A percentile compares a stretch with the other conserved stretches of the same genome.
Conservation (phyloP, 2,888 invertebrate species). For the Azorinus chamasolen region DNA sequence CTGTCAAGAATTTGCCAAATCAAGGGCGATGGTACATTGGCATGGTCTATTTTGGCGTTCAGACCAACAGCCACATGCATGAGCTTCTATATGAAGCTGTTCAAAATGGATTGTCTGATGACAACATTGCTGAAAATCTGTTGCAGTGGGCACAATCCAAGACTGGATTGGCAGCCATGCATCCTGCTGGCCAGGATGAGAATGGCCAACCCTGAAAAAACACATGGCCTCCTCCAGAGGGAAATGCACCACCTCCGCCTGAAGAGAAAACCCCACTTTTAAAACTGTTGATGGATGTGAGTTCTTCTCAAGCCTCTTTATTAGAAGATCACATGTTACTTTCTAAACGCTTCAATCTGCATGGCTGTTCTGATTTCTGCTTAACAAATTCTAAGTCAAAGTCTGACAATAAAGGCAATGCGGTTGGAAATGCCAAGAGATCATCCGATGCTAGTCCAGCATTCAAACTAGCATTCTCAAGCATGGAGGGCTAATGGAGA, state of each 20-base stretch:
- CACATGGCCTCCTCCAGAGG: slow-evolving; percentile 70
- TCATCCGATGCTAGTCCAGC: slow-evolving; percentile 65
- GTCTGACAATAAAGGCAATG: slow-evolving; percentile 26
- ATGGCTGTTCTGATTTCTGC: slow-evolving; percentile 63
- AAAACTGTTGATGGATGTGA: slow-evolving; percentile 68
- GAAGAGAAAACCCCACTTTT: slow-evolving; percentile 64
- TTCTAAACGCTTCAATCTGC: slow-evolving; percentile 56
- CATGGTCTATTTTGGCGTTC: slow-evolving; percentile 69
- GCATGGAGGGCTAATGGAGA: slow-evolving; percentile 68
- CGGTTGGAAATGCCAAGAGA: slow-evolving; percentile 71
- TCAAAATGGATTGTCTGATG: slow-evolving; percentile 44
- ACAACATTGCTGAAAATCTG: slow-evolving; percentile 38
- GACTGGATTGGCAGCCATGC: slow-evolving; percentile 59
- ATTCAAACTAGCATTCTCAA: slow-evolving; percentile 65
- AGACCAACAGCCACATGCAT: slow-evolving; percentile 65
- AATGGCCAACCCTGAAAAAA: slow-evolving; percentile 57
- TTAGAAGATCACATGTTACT: slow-evolving; percentile 58
- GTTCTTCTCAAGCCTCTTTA: slow-evolving; percentile 49
- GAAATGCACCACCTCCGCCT: slow-evolving; percentile 59
- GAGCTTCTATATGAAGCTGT: slow-evolving; percentile 48
- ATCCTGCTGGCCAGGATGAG: slow-evolving; percentile 48
- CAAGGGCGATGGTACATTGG: slow-evolving; percentile 67
- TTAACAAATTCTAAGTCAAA: slow-evolving; percentile 59
- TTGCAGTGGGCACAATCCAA: slow-evolving; percentile 51
- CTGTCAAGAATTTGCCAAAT: slow-evolving; percentile 68